phyloP scores from a whole-genome alignment of 2,113 vertebrate species.

The Poicephalus gulielmi region DNA sequence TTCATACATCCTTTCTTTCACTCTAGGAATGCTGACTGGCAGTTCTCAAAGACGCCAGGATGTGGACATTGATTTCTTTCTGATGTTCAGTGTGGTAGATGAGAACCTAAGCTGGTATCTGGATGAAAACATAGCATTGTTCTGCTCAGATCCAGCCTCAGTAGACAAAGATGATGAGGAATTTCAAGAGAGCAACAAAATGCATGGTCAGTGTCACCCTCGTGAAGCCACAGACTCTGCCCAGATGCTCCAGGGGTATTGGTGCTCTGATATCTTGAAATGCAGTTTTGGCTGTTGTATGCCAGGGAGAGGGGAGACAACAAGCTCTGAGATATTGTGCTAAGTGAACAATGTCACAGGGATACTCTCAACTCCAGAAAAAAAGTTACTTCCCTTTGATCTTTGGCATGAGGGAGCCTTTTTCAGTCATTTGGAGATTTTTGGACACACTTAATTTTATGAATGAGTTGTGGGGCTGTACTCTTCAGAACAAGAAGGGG shows the following conservation, averaged over 20 bases:
- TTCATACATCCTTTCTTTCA: background rate
- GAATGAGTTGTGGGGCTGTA: background rate
- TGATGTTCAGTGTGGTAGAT: slow-evolving; percentile 80
- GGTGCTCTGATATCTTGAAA: background rate
- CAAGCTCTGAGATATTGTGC: background rate
- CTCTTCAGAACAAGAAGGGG: background rate
- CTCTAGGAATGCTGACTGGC: slow-evolving; percentile 67
- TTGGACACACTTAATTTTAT: background rate
- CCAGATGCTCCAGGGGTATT: background rate
- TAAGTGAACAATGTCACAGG: background rate
- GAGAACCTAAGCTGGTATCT: slow-evolving; percentile 82
- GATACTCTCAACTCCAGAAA: background rate
- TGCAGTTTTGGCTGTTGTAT: background rate
- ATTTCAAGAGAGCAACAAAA: slow-evolving; percentile 78
- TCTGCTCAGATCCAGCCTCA: slow-evolving; percentile 69
- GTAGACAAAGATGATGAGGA: slow-evolving; percentile 74
- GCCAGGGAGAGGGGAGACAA: background rate
- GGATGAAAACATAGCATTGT: slow-evolving; percentile 72
- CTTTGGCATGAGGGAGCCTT: background rate
- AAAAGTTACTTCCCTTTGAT: background rate
- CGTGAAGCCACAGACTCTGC: background rate
- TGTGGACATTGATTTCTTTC: slow-evolving; percentile 74
- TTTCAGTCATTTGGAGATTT: background rate
- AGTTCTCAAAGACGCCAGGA: slow-evolving; percentile 67
- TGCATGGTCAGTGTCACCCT: slow-evolving; percentile 73